Evolutionary conservation across 2,797 vertebrate species (phyloP).

Genomic region (Simalia tracyae): DNA sequence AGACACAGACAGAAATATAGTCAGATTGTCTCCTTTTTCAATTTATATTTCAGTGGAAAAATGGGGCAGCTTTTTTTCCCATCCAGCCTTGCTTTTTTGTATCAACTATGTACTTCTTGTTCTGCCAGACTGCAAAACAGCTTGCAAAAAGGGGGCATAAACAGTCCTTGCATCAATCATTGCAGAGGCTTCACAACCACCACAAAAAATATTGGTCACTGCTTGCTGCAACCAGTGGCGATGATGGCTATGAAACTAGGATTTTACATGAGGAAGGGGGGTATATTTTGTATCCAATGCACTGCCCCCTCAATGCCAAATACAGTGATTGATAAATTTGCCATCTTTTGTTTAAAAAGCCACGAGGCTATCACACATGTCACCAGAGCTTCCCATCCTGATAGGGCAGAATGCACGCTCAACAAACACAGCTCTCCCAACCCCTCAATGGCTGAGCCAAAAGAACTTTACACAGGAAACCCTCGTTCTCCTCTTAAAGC

Average conservation of each 20-base stretch:
- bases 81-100: neutral
- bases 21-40: neutral
- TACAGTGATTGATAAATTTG: neutral
- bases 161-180: neutral
- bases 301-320: neutral
- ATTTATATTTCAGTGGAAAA: neutral
- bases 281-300: neutral
- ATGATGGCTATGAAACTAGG: neutral
- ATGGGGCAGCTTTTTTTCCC: neutral
- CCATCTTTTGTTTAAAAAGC: neutral
- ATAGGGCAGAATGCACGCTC: neutral
- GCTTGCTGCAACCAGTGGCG: neutral
- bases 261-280: too few species aligned
- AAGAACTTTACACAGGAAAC: conserved; percentile 1
- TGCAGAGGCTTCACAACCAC: neutral
- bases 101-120: neutral
- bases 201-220: neutral
- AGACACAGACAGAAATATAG: neutral
- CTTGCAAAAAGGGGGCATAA: neutral
- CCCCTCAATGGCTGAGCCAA: neutral
- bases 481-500: neutral
- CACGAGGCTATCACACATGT: neutral
- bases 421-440: neutral
- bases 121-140: neutral
- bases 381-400: neutral